A percentile compares a stretch with the other conserved stretches of the same genome.
Conservation (phyloP, 2,797 vertebrate species). For the Sylvilagus floridanus region DNA sequence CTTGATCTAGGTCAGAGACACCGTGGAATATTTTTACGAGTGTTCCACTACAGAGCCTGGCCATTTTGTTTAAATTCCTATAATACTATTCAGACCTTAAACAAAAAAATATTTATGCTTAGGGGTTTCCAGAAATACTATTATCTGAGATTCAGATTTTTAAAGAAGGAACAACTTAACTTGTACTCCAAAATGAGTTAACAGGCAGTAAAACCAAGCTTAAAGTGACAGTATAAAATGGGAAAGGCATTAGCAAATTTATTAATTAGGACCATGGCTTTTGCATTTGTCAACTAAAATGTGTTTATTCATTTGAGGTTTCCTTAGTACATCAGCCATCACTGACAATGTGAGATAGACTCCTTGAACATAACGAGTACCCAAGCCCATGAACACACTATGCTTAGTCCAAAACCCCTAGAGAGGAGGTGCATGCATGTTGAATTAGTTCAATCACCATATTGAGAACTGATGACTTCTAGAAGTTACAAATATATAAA, state of each 20-base stretch:
- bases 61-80: conserved; percentile 64
- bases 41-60: conserved; percentile 18
- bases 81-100: conserved; percentile 55
- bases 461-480: neutral
- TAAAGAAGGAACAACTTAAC: conserved; percentile 57
- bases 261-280: conserved; percentile 32
- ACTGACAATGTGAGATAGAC: neutral
- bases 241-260: conserved; percentile 14
- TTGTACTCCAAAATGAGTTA: neutral
- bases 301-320: neutral
- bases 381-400: conserved; percentile 54
- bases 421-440: neutral
- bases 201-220: conserved; percentile 19
- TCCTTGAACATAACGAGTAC: conserved; percentile 30
- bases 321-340: conserved; percentile 22
- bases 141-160: conserved; percentile 19
- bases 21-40: conserved; percentile 61
- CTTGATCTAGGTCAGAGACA: conserved; percentile 56
- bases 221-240: conserved; percentile 4
- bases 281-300: conserved; percentile 41
- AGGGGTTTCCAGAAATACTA: conserved; percentile 35
- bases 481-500: conserved; percentile 33
- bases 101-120: conserved; percentile 62
- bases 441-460: conserved; percentile 53
- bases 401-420: conserved; percentile 10